phyloP scores from a whole-genome alignment of 2,113 vertebrate species.

The Mus spicilegus region DNA sequence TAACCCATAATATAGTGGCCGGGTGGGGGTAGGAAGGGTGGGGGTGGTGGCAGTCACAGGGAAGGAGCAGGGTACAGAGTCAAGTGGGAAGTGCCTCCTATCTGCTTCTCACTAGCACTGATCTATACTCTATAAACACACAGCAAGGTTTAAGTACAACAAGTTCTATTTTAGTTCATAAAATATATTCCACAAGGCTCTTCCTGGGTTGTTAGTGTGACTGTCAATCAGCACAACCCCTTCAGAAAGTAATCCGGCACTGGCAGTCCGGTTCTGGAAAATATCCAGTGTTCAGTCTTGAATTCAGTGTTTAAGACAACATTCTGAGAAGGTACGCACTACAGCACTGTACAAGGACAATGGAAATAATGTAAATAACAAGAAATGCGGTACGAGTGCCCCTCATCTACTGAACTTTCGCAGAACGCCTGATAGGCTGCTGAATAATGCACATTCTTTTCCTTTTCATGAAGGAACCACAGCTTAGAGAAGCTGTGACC shows the following conservation, averaged over 20 bases:
- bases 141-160: no score
- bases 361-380: background rate
- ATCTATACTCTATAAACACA: background rate
- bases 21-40: no score
- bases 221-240: background rate
- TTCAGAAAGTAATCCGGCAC: background rate
- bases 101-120: background rate
- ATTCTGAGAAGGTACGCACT: background rate
- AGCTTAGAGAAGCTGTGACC: background rate
- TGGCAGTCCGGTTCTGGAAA: background rate
- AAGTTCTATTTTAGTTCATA: background rate
- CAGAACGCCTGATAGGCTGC: background rate
- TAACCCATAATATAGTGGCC: no score
- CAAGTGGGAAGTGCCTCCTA: accelerated
- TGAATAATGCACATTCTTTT: background rate
- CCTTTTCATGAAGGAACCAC: background rate
- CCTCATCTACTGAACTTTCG: background rate
- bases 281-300: background rate
- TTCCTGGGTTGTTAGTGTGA: background rate
- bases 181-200: background rate
- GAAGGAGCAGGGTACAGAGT: accelerated
- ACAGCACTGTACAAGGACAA: background rate
- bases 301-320: background rate
- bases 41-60: background rate
- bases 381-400: accelerated